A percentile compares a stretch with the other conserved stretches of the same genome.
Conservation (phyloP, 2,113 vertebrate species). For the Ceuthmochares aereus region DNA sequence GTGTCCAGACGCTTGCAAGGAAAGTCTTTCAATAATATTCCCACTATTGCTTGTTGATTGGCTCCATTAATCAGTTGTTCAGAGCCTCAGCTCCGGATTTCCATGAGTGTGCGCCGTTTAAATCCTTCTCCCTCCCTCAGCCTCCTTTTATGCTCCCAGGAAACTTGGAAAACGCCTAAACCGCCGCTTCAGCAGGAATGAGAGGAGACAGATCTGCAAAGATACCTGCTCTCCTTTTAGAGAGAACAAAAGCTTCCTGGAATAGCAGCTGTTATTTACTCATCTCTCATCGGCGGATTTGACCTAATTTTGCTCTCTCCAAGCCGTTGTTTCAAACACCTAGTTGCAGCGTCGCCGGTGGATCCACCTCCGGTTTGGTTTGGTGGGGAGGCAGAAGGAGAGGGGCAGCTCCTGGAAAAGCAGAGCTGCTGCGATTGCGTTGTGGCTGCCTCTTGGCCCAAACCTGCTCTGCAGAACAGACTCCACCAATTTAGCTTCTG, state of each 20-base stretch:
- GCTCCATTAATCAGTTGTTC: slow-evolving; percentile 36
- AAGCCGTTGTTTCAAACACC: slow-evolving; percentile 53
- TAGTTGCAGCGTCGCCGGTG: neutral
- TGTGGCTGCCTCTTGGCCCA: neutral
- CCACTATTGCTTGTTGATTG: slow-evolving; percentile 5
- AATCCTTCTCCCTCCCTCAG: neutral
- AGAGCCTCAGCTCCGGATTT: neutral
- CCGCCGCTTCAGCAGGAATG: slow-evolving; percentile 1
- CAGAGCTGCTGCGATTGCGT: neutral
- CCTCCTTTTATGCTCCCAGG: slow-evolving; percentile 9
- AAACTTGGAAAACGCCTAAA: neutral
- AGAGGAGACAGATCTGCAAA: slow-evolving; percentile 31
- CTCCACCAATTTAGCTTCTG: neutral
- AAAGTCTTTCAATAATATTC: neutral
- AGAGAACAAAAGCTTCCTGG: slow-evolving; percentile 17
- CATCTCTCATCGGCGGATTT: slow-evolving; percentile 45
- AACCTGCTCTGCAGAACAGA: rapidly evolving
- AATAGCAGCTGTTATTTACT: slow-evolving; percentile 54
- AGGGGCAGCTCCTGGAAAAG: neutral
- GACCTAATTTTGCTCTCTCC: slow-evolving; percentile 58
- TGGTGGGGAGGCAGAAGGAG: neutral
- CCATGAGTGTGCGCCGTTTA: neutral
- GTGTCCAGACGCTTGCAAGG: neutral
- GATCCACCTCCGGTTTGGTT: neutral
- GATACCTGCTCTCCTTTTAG: slow-evolving; percentile 22